Conservation (phyloP, 2,797 vertebrate genomes). For the Pempheris klunzingeri region DNA sequence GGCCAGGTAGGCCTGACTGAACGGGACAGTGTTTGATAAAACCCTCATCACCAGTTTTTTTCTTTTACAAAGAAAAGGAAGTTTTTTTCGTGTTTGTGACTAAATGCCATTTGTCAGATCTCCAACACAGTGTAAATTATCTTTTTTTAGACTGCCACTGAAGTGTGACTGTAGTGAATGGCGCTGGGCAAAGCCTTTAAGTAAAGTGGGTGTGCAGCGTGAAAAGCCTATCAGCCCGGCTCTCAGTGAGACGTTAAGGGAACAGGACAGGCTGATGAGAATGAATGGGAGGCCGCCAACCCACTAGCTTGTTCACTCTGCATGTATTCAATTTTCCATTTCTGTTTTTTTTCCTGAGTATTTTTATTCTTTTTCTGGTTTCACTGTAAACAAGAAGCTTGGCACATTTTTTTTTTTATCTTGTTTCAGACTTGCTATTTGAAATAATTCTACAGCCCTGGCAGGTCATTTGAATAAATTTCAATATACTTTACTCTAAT, state of each 20-base stretch:
- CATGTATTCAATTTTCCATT: constrained; percentile 54
- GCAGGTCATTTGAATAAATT: constrained; percentile 43
- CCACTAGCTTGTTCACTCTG: constrained; percentile 51
- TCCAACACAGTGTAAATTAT: constrained; percentile 41
- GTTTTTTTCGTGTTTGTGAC: constrained; percentile 18
- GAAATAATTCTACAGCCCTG: constrained; percentile 13
- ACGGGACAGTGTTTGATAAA: neutral
- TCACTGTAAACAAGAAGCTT: constrained; percentile 30
- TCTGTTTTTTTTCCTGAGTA: constrained; percentile 10
- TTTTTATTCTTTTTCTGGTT: constrained; percentile 13
- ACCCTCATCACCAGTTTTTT: neutral
- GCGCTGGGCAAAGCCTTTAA: constrained; percentile 38
- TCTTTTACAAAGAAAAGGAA: constrained; percentile 1
- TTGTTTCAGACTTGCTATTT: constrained; percentile 14
- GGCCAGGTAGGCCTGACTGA: neutral
- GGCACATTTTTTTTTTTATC: neutral
- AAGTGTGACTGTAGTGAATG: constrained; percentile 57
- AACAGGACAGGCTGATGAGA: constrained; percentile 73
- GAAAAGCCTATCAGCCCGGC: constrained; percentile 57
- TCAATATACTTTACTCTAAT: constrained; percentile 25
- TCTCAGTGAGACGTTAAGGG: constrained; percentile 63
- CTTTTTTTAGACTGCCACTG: constrained; percentile 3
- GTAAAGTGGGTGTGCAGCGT: constrained; percentile 53
- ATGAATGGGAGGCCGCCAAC: constrained; percentile 67
- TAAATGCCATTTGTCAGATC: constrained; percentile 50